Percentiles rank a stretch among this genome's conserved stretches.
Conservation (phyloP, 2,888 invertebrate species). For the Drosophila macrospina region DNA sequence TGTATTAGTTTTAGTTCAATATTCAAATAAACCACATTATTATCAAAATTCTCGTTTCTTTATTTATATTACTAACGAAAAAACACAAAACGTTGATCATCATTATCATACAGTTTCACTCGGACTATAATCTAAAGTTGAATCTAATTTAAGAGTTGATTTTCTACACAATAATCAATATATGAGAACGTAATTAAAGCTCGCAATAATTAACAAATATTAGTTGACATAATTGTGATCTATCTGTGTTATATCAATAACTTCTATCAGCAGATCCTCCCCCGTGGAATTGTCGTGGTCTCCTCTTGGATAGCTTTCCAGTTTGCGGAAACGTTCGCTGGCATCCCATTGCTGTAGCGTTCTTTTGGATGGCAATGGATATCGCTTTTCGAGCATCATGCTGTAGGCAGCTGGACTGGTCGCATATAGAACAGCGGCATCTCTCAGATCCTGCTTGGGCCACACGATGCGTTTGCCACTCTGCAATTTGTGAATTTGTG, state of each 20-base stretch:
- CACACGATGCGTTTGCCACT: slow-evolving; percentile 28
- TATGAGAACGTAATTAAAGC: slow-evolving; percentile 1
- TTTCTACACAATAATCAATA: background rate
- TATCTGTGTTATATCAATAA: slow-evolving; percentile 1
- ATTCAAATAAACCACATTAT: slow-evolving; percentile 64
- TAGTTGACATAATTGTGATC: slow-evolving; percentile 27
- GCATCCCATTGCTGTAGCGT: slow-evolving; percentile 5
- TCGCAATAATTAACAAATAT: background rate
- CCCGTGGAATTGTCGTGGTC: too few relatives aligned
- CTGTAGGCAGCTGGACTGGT: slow-evolving; percentile 11
- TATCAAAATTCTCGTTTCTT: slow-evolving; percentile 29
- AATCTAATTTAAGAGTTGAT: background rate
- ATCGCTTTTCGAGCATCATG: slow-evolving; percentile 10
- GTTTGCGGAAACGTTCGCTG: background rate
- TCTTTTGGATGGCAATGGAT: slow-evolving; percentile 30
- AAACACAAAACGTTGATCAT: background rate
- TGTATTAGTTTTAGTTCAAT: slow-evolving; percentile 63
- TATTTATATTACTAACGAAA: background rate
- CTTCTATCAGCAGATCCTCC: background rate
- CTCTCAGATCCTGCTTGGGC: slow-evolving; percentile 18
- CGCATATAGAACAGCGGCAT: slow-evolving; percentile 17
- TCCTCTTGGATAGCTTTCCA: background rate
- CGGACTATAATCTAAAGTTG: background rate
- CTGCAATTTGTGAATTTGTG: slow-evolving; percentile 34
- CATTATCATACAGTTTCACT: background rate